Evolutionary conservation across 1,140 invertebrate genomes (phyloP).

Genomic region (Melanaphis sacchari): DNA sequence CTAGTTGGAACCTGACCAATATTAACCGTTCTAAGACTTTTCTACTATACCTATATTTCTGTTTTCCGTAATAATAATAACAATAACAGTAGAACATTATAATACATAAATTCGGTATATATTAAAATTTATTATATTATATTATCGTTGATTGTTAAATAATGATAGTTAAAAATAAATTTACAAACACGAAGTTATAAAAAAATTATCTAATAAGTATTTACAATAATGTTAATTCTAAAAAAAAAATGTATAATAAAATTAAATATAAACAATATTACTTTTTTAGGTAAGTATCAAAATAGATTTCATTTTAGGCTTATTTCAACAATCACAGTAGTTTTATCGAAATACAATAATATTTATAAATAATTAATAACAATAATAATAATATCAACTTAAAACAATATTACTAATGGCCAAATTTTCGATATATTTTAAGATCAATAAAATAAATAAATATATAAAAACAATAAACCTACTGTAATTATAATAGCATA

Average conservation of each 20-base stretch:
- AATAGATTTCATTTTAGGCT: no score
- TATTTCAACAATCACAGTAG: neutral
- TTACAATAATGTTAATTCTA: neutral
- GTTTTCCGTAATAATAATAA: neutral
- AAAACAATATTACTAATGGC: no score
- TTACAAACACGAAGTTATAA: neutral
- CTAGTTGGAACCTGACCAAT: neutral
- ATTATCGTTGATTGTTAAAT: no score
- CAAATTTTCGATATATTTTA: no score
- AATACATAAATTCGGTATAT: neutral
- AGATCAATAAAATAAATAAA: no score
- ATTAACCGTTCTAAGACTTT: neutral
- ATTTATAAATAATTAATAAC: neutral
- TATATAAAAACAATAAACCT: no score
- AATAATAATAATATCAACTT: no score
- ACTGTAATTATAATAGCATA: no score
- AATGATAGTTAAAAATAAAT: no score
- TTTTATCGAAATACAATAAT: neutral
- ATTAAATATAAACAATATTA: neutral
- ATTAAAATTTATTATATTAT: no score
- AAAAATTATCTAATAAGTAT: neutral
- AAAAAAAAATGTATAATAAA: neutral
- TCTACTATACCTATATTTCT: neutral
- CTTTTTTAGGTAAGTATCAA: neutral
- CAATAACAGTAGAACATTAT: neutral